Conservation (phyloP, 2,113 vertebrate species). For the Macquaria ambigua region DNA sequence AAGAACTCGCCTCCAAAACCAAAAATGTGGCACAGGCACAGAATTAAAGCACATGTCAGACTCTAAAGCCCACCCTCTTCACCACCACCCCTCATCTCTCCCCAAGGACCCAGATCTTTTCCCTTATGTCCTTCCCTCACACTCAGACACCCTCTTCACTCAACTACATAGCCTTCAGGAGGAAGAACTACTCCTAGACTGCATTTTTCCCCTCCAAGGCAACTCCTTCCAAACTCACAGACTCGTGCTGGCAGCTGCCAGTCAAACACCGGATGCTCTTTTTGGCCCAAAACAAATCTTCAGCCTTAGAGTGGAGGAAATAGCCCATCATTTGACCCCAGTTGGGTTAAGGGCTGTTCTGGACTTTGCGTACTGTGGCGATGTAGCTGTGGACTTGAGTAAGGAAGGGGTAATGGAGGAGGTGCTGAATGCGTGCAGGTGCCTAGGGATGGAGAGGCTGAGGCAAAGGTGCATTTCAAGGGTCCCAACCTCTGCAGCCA, state of each 20-base stretch:
- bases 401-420: background rate
- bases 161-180: background rate
- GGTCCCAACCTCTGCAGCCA: background rate
- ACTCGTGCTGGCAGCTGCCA: constrained; percentile 38
- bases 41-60: background rate
- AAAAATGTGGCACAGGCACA: background rate
- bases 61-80: background rate
- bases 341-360: constrained; percentile 30
- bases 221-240: constrained; percentile 26
- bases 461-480: background rate
- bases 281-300: background rate
- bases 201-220: background rate
- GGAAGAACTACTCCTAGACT: constrained; percentile 34
- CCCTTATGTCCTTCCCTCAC: constrained; percentile 16
- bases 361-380: constrained; percentile 44
- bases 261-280: constrained; percentile 12
- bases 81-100: background rate
- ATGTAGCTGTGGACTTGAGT: constrained; percentile 4
- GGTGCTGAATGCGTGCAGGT: constrained; percentile 25
- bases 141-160: constrained; percentile 23
- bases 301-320: background rate
- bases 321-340: constrained; percentile 7
- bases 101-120: background rate
- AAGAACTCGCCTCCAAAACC: background rate
- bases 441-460: constrained; percentile 29